Conservation (phyloP, 2,888 invertebrate species). For the Busseola fusca region DNA sequence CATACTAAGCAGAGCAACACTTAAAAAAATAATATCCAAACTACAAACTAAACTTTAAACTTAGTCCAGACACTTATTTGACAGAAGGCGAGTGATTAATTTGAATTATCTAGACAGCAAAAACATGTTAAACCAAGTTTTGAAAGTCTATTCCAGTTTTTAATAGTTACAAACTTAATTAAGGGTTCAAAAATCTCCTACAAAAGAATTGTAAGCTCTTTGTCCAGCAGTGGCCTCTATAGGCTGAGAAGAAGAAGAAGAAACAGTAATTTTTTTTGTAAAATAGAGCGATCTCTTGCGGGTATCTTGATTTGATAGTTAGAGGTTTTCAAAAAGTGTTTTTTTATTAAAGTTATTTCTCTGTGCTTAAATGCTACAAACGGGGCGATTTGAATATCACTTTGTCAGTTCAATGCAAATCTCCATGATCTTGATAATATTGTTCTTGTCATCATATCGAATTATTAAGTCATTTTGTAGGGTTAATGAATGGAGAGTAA, state of each 20-base stretch:
- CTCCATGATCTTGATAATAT: background rate
- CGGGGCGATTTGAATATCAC: background rate
- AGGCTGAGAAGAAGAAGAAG: too few species aligned
- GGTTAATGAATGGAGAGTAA: background rate
- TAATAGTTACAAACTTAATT: background rate
- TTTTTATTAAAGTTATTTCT: background rate
- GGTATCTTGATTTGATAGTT: background rate
- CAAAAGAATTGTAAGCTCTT: background rate
- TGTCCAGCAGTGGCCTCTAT: too few species aligned
- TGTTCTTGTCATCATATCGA: background rate
- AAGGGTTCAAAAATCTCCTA: constrained; percentile 13
- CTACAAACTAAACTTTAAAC: constrained; percentile 16
- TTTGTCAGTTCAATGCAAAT: constrained; percentile 6
- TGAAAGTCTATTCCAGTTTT: constrained; percentile 16
- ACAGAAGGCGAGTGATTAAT: constrained; percentile 38
- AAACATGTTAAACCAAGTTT: constrained; percentile 37
- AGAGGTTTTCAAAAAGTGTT: background rate
- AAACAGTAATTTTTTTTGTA: background rate
- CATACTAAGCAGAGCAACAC: too few species aligned
- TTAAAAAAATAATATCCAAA: constrained; percentile 14
- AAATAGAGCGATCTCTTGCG: too few species aligned
- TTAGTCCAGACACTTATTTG: constrained; percentile 19
- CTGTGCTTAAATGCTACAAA: background rate
- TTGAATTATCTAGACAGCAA: constrained; percentile 32
- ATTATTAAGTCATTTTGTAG: background rate